Base-by-base conservation (phyloP, 2,113 vertebrate genomes). In the Speoplatyrhinus poulsoni region DNA sequence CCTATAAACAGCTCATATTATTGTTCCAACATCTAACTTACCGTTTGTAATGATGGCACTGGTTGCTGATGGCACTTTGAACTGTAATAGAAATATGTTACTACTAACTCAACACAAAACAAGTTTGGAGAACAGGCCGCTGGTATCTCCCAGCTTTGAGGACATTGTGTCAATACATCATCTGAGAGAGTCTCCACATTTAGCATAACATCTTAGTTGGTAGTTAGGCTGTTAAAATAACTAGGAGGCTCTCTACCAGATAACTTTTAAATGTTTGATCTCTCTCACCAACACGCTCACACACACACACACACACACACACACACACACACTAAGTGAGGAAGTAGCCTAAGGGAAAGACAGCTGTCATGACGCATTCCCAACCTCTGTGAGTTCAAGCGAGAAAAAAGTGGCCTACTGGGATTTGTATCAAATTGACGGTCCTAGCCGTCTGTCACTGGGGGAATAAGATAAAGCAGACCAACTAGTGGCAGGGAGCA, bases 41-140 rank as follows among this genome's bases (percentile, higher is more conserved):
- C 92, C 92, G 60, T 93, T 93, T 82, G 92, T 93, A 62, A 93
- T 93, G 50, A 93, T 93, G 17, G 92, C 92, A 54, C 91, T 93
- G 50, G 92, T 93, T 26, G 92, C 91, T 69, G 92, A 75, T 26
- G 90, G 91, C 62, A 93, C 92, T 90, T 92, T 93, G 77, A 93
- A 93, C 92, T 93, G 82, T 8, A 17, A 81, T 50, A 70, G 5
- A 58, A 77, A 75, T 70, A 58, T 41, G 36, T 41, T 41, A 41
- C 36, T 41, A 41, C 36, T 41, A 41, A 41, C 36, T 41, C 17
- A 55, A 16, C 73, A 16, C 74, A 46, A 53, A n/a, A 16, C 36
- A 1, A 54, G n/a, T 54, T 54, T n/a, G n/a, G 52, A 54, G 15
- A 54, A 50, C 49, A 65, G 1, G 36, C 36, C 36, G 36, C 36